phyloP scores from a whole-genome alignment of 2,113 vertebrate genomes.

The Athene cunicularia region DNA sequence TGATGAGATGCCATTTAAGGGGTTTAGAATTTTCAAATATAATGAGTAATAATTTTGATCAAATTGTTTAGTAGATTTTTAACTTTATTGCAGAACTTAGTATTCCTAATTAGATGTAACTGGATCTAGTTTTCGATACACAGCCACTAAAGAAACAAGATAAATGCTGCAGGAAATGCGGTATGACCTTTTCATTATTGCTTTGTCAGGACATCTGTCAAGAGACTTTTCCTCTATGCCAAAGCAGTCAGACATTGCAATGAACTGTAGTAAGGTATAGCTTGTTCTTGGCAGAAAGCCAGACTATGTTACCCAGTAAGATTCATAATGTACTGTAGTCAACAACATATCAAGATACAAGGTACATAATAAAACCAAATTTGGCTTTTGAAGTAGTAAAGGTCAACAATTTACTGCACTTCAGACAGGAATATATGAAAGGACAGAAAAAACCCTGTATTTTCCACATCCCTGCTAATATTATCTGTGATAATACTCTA shows the following conservation, averaged over 20 bases:
- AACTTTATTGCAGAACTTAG: background rate
- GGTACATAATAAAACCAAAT: background rate
- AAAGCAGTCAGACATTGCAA: background rate
- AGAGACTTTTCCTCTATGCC: constrained; percentile 13
- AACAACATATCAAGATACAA: background rate
- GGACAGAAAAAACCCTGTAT: background rate
- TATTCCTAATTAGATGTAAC: constrained; percentile 58
- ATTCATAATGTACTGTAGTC: background rate
- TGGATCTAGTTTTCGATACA: constrained; percentile 40
- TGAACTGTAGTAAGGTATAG: background rate
- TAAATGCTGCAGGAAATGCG: constrained; percentile 40
- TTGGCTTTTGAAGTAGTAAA: background rate
- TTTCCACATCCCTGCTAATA: background rate
- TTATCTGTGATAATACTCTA: background rate
- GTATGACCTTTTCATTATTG: constrained; percentile 61
- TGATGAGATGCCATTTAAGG: background rate
- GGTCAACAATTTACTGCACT: background rate
- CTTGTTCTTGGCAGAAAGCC: background rate
- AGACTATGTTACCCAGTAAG: background rate
- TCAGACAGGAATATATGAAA: background rate
- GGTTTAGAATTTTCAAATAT: constrained; percentile 9
- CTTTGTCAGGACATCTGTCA: constrained; percentile 64
- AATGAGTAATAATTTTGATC: background rate
- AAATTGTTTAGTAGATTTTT: background rate
- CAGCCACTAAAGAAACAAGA: constrained; percentile 44